phyloP scores from a whole-genome alignment of 2,888 invertebrate genomes.

The Drosophila niveifrons region DNA sequence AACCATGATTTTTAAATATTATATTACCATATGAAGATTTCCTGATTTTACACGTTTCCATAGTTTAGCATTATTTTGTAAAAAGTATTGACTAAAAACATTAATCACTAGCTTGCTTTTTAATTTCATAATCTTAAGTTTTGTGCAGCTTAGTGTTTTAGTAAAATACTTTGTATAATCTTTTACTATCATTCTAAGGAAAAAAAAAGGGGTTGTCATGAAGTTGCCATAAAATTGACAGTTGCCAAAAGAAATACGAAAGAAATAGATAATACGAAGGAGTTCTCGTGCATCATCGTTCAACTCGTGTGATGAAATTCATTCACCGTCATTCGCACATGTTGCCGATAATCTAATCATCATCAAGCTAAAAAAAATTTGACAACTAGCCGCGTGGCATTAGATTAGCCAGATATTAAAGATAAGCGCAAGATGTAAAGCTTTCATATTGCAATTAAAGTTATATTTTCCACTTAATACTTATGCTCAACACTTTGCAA shows the following conservation, averaged over 20 bases:
- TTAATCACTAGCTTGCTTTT: no score
- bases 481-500: slow-evolving; percentile 14
- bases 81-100: no score
- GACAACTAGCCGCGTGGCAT: neutral
- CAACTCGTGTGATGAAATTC: neutral
- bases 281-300: neutral
- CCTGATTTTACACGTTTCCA: no score
- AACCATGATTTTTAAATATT: no score
- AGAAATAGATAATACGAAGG: neutral
- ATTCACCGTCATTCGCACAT: neutral
- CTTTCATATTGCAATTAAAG: neutral
- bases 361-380: neutral
- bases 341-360: neutral
- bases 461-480: neutral
- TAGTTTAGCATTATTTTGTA: no score
- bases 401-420: slow-evolving; percentile 7
- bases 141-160: no score
- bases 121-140: no score
- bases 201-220: neutral
- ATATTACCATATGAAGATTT: no score
- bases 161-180: neutral
- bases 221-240: neutral
- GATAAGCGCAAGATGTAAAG: slow-evolving; percentile 5
- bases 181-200: neutral
- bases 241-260: neutral